Base-by-base conservation (phyloP, 2,888 invertebrate genomes). In the Euspilapteryx auroguttella region DNA sequence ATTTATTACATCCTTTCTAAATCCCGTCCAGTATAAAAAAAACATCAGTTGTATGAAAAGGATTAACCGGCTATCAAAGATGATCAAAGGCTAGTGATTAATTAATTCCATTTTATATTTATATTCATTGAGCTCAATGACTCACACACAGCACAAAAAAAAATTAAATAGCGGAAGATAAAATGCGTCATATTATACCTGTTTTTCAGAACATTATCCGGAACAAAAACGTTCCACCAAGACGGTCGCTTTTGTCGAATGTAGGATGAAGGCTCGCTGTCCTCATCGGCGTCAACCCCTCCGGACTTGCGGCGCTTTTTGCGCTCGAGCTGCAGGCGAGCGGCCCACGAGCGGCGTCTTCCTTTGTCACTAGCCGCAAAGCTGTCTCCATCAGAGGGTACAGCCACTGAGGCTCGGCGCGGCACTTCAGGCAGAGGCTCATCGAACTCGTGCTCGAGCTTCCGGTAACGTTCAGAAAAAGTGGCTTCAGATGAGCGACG, bases 221-320 rank as follows among this genome's bases (percentile, higher is more conserved):
- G 86, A 25, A 87, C 85, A 54, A 91, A 89, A 37, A 90, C 88
- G 57, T 89, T 90, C 91, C 91, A 92, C 91, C 91, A 92, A 21
- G 89, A 90, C 21, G 86, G 85, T 35, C 89, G 77, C 55, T 89
- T 89, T 56, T 88, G 83, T 14, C 85, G 68, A 21, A 75, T 66
- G 47, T 76, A 80, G 35, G 44, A 57, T 39, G 55, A 75, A 41
- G 52, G 52, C 34, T 71, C 71, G 37, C 47, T 54, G 45, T 65
- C 71, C 27, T 64, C 62, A 32, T 78, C 73, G 12, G 66, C 65
- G 36, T 69, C 65, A 43, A 57, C 55, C 35, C 58, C 55, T 8
- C 78, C 51, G 4, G 79, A 81, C 49, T 80, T 81, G 40, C 80
- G 65, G 32, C 82, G 54, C 46, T 78, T 73, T 42, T 73, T 71